Base-by-base conservation (phyloP, 1,140 invertebrate species). In the Acromyrmex heyeri region DNA sequence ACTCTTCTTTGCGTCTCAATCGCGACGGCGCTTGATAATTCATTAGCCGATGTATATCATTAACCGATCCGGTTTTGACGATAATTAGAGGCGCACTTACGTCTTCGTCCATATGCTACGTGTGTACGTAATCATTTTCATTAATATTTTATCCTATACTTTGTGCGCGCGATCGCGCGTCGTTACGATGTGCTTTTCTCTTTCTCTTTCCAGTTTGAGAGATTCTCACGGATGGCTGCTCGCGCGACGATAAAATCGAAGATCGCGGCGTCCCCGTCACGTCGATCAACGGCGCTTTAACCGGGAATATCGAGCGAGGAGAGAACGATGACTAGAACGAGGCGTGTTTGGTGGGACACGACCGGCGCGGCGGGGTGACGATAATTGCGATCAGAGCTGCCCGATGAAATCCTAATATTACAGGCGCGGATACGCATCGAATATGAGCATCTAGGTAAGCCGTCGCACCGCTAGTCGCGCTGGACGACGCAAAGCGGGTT, bases 361-460 rank as follows among this genome's bases (percentile, higher is more conserved):
- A 67, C 57, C 78, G 65, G 77, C 86, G 78, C 73, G 53, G 82
- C 85, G 79, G 83, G 88, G 75, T 86, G 86, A 89, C 85, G 88
- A 90, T 89, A 89, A 89, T 89, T 89, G 89, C 88, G 88, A 90
- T 90, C 88, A 83, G 89, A 87, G 88, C 78, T 65, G 88, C 87
- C 89, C 86, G 86, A 90, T 91, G 93, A 94, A 93, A 94, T 94
- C 92, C 93, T 93, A 93, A 94, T 94, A 93, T 93, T 92, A 92
- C 89, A 90, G 77, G 82, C 86, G 90, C 90, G 90, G 91, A 91
- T 90, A 92, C 88, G 86, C 89, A 81, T 90, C 59, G 87, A 90
- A 90, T 90, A 90, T 89, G 88, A 90, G 85, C 87, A 88, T 81
- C 85, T 90, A 90, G 88, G 87, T 90, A 90, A 90, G 85, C 88